These are phyloP conservation scores for Marcusenius ussheri DNA, from an alignment of 2,113 vertebrate species.

Conservation along the genomic window DNA sequence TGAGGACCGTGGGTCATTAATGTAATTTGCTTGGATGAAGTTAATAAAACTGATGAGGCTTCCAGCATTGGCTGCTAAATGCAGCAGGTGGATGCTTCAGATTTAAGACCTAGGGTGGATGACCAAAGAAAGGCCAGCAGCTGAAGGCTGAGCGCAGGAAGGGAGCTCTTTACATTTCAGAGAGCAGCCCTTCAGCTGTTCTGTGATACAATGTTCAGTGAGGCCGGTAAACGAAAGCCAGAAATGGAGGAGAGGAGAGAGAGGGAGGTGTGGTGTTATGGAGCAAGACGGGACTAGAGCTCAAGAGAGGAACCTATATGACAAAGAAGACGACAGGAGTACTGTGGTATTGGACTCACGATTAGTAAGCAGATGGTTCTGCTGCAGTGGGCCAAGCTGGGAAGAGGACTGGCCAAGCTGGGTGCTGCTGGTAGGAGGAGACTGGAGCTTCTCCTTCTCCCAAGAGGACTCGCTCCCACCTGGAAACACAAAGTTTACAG, in stretches of 20 bases:
- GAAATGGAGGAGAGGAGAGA: not conserved
- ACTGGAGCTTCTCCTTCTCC: slow-evolving; percentile 72
- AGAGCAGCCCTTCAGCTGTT: not conserved
- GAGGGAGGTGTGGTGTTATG: no score
- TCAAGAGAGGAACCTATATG: not conserved
- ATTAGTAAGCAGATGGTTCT: slow-evolving; percentile 69
- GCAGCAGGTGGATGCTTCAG: not conserved
- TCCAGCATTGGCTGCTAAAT: not conserved
- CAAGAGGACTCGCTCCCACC: slow-evolving; percentile 68
- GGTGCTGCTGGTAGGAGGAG: slow-evolving; percentile 55
- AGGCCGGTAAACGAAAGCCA: not conserved
- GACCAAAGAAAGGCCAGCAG: not conserved
- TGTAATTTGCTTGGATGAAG: not conserved
- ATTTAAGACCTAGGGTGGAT: not conserved
- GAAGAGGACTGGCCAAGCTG: slow-evolving; percentile 57
- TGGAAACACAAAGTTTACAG: slow-evolving; percentile 40
- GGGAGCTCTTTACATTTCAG: not conserved
- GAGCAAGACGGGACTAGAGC: not conserved
- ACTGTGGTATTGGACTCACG: slow-evolving; percentile 51
- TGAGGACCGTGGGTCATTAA: not conserved
- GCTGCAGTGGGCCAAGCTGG: slow-evolving; percentile 66
- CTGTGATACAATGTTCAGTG: not conserved
- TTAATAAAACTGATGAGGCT: not conserved
- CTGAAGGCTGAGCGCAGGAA: not conserved
- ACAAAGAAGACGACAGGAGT: not conserved